Evolutionary conservation across 2,888 invertebrate genomes (phyloP).

Genomic region (Gisinianus flammeolus): DNA sequence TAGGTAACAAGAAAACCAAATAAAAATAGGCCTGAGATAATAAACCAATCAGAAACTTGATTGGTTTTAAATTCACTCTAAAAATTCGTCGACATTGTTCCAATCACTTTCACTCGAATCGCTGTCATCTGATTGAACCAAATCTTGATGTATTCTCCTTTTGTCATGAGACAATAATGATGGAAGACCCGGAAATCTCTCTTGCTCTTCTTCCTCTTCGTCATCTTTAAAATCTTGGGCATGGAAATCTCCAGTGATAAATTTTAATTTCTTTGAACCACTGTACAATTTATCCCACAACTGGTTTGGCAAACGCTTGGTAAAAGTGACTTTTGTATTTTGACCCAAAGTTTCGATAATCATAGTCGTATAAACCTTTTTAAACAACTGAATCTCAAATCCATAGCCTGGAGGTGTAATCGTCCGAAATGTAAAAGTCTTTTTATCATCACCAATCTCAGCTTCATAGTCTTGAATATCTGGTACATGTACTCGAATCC

Average conservation of each 20-base stretch:
- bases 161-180: not conserved
- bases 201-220: slow-evolving; percentile 7
- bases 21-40: no score
- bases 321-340: slow-evolving; percentile 39
- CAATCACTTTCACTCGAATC: not conserved
- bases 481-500: slow-evolving; percentile 2
- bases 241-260: slow-evolving; percentile 26
- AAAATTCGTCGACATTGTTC: not conserved
- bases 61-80: no score
- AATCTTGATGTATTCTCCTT: not conserved
- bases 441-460: slow-evolving; percentile 3
- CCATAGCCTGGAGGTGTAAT: slow-evolving; percentile 41
- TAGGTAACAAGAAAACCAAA: no score
- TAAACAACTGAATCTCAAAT: slow-evolving; percentile 38
- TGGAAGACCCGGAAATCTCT: not conserved
- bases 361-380: slow-evolving; percentile 19
- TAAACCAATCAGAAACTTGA: no score
- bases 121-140: not conserved
- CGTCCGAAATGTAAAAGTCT: slow-evolving; percentile 35
- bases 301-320: slow-evolving; percentile 22
- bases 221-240: not conserved
- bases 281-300: slow-evolving; percentile 40
- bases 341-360: slow-evolving; percentile 29
- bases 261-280: slow-evolving; percentile 7
- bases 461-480: slow-evolving; percentile 24